Evolutionary conservation across 2,113 vertebrate genomes (phyloP).

Genomic region (Bubo scandiacus): DNA sequence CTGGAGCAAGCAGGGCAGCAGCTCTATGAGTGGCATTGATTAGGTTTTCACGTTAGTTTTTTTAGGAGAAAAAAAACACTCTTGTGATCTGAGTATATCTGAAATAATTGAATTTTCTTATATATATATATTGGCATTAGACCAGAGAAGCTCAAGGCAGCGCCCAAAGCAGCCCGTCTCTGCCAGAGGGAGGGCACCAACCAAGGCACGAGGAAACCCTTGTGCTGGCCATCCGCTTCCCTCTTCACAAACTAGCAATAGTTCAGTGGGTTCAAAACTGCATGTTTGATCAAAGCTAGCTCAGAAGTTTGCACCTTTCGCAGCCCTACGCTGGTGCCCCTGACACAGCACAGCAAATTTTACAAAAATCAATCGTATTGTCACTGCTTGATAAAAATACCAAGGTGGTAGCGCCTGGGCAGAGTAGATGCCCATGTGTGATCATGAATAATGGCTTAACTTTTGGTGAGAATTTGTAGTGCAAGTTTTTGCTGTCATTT

Average conservation of each 20-base stretch:
- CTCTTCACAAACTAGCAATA: accelerated
- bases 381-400: not conserved
- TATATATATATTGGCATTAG: accelerated
- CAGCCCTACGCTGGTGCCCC: not conserved
- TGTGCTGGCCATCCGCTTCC: not conserved
- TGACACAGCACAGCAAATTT: not conserved
- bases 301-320: not conserved
- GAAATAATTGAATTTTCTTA: not conserved
- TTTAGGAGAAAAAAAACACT: not conserved
- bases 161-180: not conserved
- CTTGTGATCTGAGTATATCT: not conserved
- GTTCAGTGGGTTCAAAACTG: not conserved
- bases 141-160: not conserved
- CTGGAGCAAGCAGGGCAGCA: not conserved
- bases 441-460: not conserved
- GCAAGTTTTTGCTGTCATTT: not conserved
- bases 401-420: not conserved
- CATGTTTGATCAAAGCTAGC: accelerated
- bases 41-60: not conserved
- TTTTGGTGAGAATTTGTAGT: not conserved
- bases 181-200: accelerated
- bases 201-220: not conserved
- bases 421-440: accelerated
- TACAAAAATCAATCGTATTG: not conserved
- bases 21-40: not conserved